Base-by-base conservation (phyloP, 2,113 vertebrate genomes). In the Empidonax alnorum region DNA sequence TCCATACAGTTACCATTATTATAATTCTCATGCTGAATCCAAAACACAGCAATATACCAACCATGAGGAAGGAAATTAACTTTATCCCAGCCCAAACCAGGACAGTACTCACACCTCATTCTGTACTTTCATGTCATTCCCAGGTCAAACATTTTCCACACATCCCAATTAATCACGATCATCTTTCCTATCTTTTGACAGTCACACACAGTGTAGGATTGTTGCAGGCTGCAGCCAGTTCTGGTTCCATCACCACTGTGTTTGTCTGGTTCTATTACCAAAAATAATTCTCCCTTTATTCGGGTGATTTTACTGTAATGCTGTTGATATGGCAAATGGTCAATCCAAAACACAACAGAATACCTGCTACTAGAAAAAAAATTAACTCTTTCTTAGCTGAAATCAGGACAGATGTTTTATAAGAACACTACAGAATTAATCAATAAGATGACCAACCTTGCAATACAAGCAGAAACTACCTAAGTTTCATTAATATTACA, bases 401-500 rank as follows among this genome's bases (percentile, higher is more conserved):
- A 68, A 42, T 53, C 8, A 49, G 39, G 39, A 61, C 8, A 47
- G 10, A 37, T 67, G 58, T 30, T 74, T 76, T 89, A 85, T 47
- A 84, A 21, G 42, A 71, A 67, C 39, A 28, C 61, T 41, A 35
- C 84, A 87, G 56, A 76, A 92, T 55, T 78, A 49, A 94, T 81
- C 75, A 84, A 23, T 39, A 66, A 75, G 55, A 91, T 28, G 13
- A 74, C 90, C 87, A 85, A 67, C 3, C 31, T 89, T 49, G 33
- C 14, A 80, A 50, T 42, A 30, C 22, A 68, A 67, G 39, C 35
- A 93, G 74, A 61, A 47, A 33, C 41, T 55, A 35, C 61, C 42
- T 81, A 83, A 53, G 87, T 74, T 53, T 89, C 87, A 80, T 76
- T 84, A 94, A 92, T 66, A 88, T 37, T 86, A 76, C 85, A 87